Evolutionary conservation across 1,140 invertebrate species (phyloP).

Genomic region (Lasioglossum albipes): DNA sequence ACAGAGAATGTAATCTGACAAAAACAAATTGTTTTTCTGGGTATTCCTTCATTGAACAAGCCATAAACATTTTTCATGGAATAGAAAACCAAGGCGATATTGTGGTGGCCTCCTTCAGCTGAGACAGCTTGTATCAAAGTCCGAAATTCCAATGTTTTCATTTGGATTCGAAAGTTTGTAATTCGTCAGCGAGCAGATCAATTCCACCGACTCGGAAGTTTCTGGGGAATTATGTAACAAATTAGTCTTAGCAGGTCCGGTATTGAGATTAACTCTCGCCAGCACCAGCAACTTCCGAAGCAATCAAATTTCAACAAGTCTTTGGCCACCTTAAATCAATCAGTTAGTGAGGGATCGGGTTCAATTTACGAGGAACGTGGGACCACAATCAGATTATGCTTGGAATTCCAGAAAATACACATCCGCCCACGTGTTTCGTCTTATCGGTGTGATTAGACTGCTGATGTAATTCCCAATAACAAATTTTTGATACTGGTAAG

Average conservation of each 20-base stretch:
- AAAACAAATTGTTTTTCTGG: no score
- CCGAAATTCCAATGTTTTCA: no score
- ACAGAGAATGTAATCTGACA: no score
- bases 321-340: slow-evolving; percentile 13
- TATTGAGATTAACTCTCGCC: not conserved
- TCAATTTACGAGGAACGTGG: slow-evolving; percentile 2
- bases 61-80: no score
- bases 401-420: not conserved
- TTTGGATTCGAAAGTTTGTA: not conserved
- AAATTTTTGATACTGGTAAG: no score
- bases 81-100: no score
- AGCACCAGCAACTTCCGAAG: not conserved
- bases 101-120: no score
- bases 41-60: no score
- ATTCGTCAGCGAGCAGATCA: not conserved
- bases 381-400: not conserved
- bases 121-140: no score
- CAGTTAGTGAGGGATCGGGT: slow-evolving; percentile 3
- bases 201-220: not conserved
- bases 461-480: not conserved
- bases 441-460: not conserved
- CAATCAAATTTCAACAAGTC: slow-evolving; percentile 13
- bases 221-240: not conserved
- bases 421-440: not conserved
- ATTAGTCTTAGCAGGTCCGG: not conserved